These are phyloP conservation scores for Manacus vitellinus DNA, from an alignment of 2,113 vertebrate species.

Conservation along the genomic window DNA sequence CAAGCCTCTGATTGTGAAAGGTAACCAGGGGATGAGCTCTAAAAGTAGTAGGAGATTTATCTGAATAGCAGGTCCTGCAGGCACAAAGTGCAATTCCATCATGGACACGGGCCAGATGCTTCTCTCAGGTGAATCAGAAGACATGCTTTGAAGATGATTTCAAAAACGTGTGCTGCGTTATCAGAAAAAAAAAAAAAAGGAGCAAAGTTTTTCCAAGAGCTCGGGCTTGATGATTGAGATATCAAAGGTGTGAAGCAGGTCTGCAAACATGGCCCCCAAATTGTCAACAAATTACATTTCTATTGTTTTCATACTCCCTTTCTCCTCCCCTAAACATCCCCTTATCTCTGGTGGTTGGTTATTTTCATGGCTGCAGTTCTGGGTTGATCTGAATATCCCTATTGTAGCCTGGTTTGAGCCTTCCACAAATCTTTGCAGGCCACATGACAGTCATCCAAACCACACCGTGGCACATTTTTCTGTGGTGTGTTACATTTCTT, in stretches of 20 bases:
- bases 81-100: neutral
- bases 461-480: neutral
- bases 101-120: neutral
- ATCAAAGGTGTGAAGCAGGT: neutral
- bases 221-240: neutral
- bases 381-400: neutral
- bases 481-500: neutral
- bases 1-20: constrained; percentile 38
- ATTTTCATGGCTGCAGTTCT: neutral
- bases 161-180: neutral
- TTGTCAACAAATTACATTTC: neutral
- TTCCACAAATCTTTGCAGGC: neutral
- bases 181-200: neutral
- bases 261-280: neutral
- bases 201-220: neutral
- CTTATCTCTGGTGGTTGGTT: neutral
- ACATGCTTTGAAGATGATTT: neutral
- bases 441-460: neutral
- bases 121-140: neutral
- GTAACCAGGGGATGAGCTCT: neutral
- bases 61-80: neutral
- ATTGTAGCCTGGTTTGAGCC: neutral
- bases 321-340: neutral
- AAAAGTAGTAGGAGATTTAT: constrained; percentile 24
- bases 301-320: neutral